These are phyloP conservation scores for Mionectes macconnelli DNA, from an alignment of 2,113 vertebrate species.

Conservation along the genomic window DNA sequence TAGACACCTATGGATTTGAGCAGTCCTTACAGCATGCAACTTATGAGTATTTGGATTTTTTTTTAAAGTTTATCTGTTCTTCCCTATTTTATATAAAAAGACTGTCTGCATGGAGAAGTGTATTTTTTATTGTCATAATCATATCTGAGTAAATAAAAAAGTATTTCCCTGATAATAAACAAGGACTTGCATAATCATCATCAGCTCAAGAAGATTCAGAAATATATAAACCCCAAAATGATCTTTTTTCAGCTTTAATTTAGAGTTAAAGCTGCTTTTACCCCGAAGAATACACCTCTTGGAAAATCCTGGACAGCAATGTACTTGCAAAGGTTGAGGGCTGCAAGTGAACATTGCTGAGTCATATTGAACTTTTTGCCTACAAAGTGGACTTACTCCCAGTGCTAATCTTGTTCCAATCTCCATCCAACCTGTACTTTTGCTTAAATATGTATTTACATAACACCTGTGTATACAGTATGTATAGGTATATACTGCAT, in stretches of 20 bases:
- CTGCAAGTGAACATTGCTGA: background rate
- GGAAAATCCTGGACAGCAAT: background rate
- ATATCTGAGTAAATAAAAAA: background rate
- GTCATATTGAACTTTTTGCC: background rate
- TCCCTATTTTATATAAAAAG: background rate
- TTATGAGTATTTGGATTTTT: background rate
- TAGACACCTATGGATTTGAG: background rate
- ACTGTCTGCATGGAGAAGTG: background rate
- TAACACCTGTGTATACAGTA: background rate
- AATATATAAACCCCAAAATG: background rate
- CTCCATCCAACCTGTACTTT: background rate
- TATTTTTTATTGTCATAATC: background rate
- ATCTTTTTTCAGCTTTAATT: background rate
- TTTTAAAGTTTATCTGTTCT: background rate
- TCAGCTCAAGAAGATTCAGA: background rate
- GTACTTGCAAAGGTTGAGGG: background rate
- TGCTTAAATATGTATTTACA: background rate
- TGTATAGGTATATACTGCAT: background rate
- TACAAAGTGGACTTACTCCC: background rate
- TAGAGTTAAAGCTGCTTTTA: background rate
- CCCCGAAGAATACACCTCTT: background rate
- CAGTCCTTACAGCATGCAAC: background rate
- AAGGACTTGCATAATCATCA: background rate
- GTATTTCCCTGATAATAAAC: background rate
- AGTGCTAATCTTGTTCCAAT: background rate